Evolutionary conservation across 2,888 invertebrate genomes (phyloP), one percentile per base, ranked within the genome.

Genomic region (Melieria picta): DNA sequence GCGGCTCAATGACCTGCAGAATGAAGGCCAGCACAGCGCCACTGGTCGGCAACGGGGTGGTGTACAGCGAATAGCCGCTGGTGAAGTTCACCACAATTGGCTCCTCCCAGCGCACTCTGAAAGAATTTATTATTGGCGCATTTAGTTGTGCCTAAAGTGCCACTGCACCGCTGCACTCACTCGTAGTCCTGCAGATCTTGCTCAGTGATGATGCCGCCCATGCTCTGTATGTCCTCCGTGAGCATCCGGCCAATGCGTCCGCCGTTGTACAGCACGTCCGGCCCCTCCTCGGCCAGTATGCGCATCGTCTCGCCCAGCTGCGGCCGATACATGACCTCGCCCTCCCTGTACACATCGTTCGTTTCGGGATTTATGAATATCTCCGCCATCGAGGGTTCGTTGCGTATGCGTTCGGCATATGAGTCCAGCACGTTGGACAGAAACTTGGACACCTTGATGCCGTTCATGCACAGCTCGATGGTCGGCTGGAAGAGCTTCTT

Each of bases 1-100:
- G 90, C 10, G 88, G 89, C 67, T 90, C 89, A 79, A 97, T 87
- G 77, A 97, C 90, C 83, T 95, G 94, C 76, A 98, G 86, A 74
- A 97, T 93, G 82, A 95, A 93, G 0, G 92, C 90, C 50, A 97
- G 88, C 7, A 97, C 90, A 5, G 91, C 90, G 0, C 98, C 98
- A 48, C 94, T 92, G n/a, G 94, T 94, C 0, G 98, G 97, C 70
- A 95, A 89, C 3, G 95, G 95, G 0, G 91, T 89, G 0, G 95
- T 91, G 85, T 92, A 93, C 43, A 98, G 88, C 6, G 90, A 92
- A 77, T 91, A 88, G 65, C 91, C 90, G 11, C 89, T 89, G 0
- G 89, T 88, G 1, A 94, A 78, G 7, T 88, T 87, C 1, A 91
- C 88, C 64, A 83, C 75, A 61, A 92, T 86, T 2, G 94, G 92